These are phyloP conservation scores for Gobionotothen gibberifrons DNA, from an alignment of 2,797 vertebrate species.

Conservation along the genomic window DNA sequence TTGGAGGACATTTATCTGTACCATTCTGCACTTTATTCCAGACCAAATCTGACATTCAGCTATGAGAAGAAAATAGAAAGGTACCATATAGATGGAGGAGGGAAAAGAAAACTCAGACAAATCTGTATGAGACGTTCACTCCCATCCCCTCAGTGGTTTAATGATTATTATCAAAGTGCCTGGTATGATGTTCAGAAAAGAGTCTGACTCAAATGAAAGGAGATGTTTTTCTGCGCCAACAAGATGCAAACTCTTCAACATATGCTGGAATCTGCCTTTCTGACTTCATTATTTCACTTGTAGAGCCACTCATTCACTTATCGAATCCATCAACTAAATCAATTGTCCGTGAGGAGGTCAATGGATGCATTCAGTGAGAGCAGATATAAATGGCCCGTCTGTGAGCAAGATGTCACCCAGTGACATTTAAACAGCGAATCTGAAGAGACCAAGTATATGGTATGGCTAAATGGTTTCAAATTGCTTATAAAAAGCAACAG, in stretches of 20 bases:
- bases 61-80: constrained; percentile 4
- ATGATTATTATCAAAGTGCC: neutral
- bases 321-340: constrained; percentile 10
- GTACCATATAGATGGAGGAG: neutral
- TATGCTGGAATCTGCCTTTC: neutral
- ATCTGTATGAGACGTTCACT: neutral
- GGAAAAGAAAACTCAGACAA: neutral
- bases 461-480: neutral
- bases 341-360: neutral
- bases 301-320: constrained; percentile 10
- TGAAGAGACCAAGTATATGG: neutral
- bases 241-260: neutral
- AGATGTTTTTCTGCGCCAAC: constrained; percentile 1
- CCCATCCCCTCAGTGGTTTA: neutral
- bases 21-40: neutral
- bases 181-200: neutral
- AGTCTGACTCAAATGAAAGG: neutral
- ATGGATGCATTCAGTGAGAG: neutral
- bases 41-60: constrained; percentile 3
- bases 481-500: neutral
- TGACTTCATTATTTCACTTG: constrained; percentile 4
- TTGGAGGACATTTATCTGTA: neutral
- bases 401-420: constrained; percentile 14
- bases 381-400: neutral
- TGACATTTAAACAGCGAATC: neutral